Evolutionary conservation across 2,888 invertebrate genomes (phyloP), one percentile per base, ranked within the genome.

Genomic region (Cryptophagus acutangulus): DNA sequence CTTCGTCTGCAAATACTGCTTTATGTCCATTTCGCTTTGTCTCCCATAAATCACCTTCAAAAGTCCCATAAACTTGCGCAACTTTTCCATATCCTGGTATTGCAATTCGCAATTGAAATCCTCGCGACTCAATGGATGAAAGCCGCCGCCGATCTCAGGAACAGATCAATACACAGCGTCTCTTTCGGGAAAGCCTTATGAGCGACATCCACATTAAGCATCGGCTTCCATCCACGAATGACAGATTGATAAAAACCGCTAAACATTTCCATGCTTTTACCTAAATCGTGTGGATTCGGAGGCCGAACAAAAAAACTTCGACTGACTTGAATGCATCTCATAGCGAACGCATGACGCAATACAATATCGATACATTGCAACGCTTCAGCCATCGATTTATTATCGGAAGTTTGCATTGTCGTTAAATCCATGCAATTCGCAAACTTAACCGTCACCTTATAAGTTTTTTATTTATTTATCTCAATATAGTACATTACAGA

Each of bases 231-330:
- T 8, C 93, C 93, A 37, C 95, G 80, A 47, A 92, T 79, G 0
- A 92, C 90, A 5, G 90, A 87, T 68, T 95, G 94, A 71, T 89
- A 97, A 60, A 92, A 79, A 3, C 97, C 97, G 43, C 87, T 81
- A 86, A 94, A 94, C 61, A 95, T 81, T 65, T 94, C 90, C 57
- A 90, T 74, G 0, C 94, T 54, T 33, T 81, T 83, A 0, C 84
- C 81, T 6, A 97, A 72, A 59, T 75, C 73, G 48, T 74, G 70
- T 17, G 14, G 24, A 15, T 29, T 13, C 1, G 14, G 12, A 42
- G 65, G 61, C 33, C 42, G 53, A 1, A 49, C 44, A 30, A 59
- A 63, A 30, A 63, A 63, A 25, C 55, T 57, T 38, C 59, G 39
- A 3, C 61, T 61, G 3, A 49, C 56, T 2, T 48, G 38, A 16